phyloP scores from a whole-genome alignment of 2,113 vertebrate species.

The Phyllostomus discolor region DNA sequence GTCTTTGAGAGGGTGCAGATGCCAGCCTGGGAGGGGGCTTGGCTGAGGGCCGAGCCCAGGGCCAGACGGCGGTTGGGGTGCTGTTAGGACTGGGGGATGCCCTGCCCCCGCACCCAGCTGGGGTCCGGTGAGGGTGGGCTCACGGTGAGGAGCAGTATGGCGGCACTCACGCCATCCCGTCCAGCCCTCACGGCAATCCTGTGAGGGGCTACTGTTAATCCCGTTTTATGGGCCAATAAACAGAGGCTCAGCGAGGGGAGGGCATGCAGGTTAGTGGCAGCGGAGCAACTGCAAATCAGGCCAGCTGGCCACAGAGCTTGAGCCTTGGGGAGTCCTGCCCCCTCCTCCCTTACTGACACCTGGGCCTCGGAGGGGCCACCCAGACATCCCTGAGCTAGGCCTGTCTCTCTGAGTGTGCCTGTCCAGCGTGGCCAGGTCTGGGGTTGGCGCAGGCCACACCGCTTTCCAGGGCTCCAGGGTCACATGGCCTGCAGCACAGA shows the following conservation, averaged over 20 bases:
- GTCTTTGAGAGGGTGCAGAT: background rate
- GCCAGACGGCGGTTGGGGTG: background rate
- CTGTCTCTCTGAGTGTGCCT: background rate
- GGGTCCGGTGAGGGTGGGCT: background rate
- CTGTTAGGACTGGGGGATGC: rapidly evolving
- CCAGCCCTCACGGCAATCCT: no score
- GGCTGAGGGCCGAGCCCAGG: background rate
- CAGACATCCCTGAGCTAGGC: background rate
- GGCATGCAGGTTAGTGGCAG: rapidly evolving
- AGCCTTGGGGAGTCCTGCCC: background rate
- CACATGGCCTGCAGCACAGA: background rate
- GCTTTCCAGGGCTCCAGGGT: background rate
- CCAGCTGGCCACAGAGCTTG: background rate
- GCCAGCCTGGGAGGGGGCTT: background rate
- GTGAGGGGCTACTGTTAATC: background rate
- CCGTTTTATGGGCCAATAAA: background rate
- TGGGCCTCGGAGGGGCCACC: background rate
- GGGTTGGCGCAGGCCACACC: background rate
- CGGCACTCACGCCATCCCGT: rapidly evolving
- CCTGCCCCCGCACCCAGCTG: background rate
- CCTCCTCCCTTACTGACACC: no score
- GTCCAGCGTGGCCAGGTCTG: background rate
- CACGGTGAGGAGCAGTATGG: rapidly evolving
- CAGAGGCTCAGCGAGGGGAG: background rate
- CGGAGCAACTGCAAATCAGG: background rate